These are phyloP conservation scores for Lottia gigantea DNA, from an alignment of 2,888 invertebrate genomes.

Conservation along the genomic window DNA sequence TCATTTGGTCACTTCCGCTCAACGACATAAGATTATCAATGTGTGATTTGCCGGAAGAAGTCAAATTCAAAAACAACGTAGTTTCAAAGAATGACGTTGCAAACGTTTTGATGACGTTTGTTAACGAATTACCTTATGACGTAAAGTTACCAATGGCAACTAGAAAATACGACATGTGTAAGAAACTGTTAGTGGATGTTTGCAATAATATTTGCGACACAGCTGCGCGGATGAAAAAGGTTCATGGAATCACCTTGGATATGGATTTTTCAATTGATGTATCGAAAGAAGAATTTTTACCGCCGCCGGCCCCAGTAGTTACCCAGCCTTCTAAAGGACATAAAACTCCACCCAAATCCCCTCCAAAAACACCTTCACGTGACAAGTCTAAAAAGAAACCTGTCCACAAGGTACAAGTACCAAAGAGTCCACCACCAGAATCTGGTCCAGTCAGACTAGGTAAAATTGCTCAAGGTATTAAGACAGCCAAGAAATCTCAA, in stretches of 20 bases:
- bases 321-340: too few relatives aligned
- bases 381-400: not conserved
- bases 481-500: not conserved
- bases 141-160: not conserved
- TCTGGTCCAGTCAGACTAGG: not conserved
- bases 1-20: not conserved
- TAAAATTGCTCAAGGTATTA: not conserved
- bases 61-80: not conserved
- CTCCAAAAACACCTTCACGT: not conserved
- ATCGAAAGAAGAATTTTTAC: not conserved
- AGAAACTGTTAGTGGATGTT: not conserved
- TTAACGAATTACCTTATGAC: not conserved
- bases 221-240: not conserved
- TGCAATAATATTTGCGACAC: not conserved
- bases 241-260: not conserved
- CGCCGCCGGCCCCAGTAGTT: not conserved
- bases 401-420: not conserved
- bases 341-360: not conserved
- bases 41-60: not conserved
- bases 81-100: not conserved
- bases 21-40: not conserved
- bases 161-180: not conserved
- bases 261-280: conserved; percentile 1
- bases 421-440: not conserved
- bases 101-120: not conserved